Evolutionary conservation across 2,113 vertebrate species (phyloP).

Genomic region (Halichoerus grypus): DNA sequence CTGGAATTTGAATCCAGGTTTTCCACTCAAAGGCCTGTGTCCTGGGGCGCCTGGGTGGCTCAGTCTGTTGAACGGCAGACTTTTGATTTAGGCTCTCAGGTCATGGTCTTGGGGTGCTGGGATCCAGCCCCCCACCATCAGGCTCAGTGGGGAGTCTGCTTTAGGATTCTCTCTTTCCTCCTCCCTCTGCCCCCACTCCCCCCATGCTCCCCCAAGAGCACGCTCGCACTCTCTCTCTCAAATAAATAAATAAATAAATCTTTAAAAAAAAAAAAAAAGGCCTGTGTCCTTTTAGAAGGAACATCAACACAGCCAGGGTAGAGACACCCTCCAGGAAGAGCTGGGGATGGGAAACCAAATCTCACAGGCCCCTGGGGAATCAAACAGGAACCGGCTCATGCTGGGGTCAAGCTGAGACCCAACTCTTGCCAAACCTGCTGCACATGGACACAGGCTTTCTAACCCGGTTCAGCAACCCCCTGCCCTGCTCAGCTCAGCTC

Average conservation of each 20-base stretch:
- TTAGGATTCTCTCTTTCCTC: not conserved
- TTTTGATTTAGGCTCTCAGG: not conserved
- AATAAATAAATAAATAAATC: not conserved
- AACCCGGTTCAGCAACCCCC: not conserved
- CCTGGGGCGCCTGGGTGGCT: not conserved
- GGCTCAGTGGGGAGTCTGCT: not conserved
- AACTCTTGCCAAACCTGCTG: not conserved
- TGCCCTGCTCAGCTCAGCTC: not conserved
- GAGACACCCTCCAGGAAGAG: not conserved
- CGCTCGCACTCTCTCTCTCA: not conserved
- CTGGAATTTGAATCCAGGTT: not conserved
- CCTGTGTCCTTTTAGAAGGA: not conserved
- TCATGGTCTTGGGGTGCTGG: not conserved
- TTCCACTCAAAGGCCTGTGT: not conserved
- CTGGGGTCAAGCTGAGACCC: conserved; percentile 42
- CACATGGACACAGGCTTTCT: not conserved
- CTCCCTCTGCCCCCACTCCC: not conserved
- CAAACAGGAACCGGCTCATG: conserved; percentile 59
- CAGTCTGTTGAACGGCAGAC: not conserved
- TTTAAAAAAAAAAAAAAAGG: not conserved
- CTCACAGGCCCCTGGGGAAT: conserved; percentile 51
- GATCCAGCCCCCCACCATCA: not conserved
- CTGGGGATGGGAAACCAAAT: conserved; percentile 63
- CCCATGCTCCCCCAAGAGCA: not conserved
- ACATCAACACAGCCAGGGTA: not conserved